Percentiles rank a stretch among this genome's conserved stretches.
phyloP scores from a whole-genome alignment of 2,797 vertebrate species.

The Meda fulgida region DNA sequence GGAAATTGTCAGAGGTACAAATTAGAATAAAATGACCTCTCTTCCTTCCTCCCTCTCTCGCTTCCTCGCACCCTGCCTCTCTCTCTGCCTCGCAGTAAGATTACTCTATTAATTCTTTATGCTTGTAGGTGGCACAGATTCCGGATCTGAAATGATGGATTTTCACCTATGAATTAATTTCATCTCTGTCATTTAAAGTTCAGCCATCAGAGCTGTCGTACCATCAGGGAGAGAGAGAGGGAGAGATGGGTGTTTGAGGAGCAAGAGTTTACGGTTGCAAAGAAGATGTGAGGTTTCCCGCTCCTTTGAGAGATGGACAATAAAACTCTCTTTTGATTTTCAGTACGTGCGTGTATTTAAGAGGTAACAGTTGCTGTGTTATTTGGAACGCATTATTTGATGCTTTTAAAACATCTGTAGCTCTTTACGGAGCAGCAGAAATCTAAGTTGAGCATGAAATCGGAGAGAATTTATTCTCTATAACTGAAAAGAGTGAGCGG shows the following conservation, averaged over 20 bases:
- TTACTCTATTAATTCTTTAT: conserved; percentile 74
- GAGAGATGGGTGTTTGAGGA: conserved; percentile 20
- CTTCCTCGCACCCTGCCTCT: conserved; percentile 4
- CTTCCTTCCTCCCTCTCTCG: conserved; percentile 4
- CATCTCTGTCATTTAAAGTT: conserved; percentile 68
- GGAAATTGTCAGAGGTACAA: conserved; percentile 63
- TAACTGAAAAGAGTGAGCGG: not conserved
- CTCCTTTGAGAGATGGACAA: conserved; percentile 25
- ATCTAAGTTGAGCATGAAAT: conserved; percentile 9
- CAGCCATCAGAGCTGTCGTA: conserved; percentile 60
- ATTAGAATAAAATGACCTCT: conserved; percentile 63
- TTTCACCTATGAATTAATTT: conserved; percentile 72
- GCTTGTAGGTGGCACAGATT: conserved; percentile 66
- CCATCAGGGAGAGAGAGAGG: not conserved
- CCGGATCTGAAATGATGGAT: conserved; percentile 71
- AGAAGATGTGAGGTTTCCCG: conserved; percentile 11
- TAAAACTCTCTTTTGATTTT: conserved; percentile 39
- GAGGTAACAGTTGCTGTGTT: conserved; percentile 13
- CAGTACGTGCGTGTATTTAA: not conserved
- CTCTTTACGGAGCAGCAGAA: not conserved
- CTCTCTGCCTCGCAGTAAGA: conserved; percentile 58
- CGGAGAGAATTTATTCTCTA: conserved; percentile 6
- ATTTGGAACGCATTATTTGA: conserved; percentile 16
- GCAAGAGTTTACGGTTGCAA: conserved; percentile 8
- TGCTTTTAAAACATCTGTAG: conserved; percentile 25